Percentiles rank a stretch among this genome's conserved stretches.
These are phyloP conservation scores for Percina caprodes DNA, from an alignment of 2,113 vertebrate species.

Conservation along the genomic window DNA sequence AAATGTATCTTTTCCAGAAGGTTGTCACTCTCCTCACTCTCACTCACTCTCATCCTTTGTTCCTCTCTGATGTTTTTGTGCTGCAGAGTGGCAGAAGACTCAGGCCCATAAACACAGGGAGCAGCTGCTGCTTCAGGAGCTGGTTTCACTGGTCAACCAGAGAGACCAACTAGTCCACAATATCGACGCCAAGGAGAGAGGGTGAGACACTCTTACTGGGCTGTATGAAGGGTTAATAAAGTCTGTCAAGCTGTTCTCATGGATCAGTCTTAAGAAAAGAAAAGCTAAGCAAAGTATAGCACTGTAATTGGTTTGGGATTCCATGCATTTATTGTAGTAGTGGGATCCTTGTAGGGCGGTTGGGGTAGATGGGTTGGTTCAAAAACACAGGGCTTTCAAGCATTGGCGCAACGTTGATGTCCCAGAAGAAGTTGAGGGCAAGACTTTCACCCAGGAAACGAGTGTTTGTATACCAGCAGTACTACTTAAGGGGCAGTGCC, in stretches of 20 bases:
- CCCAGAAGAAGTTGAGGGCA: too few species aligned
- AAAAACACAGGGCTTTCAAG: too few species aligned
- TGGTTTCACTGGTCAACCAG: conserved; percentile 92
- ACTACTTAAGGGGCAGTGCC: too few species aligned
- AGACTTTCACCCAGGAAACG: too few species aligned
- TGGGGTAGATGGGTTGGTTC: too few species aligned
- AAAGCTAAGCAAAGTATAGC: too few species aligned
- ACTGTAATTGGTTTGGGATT: too few species aligned
- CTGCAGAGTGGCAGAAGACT: conserved; percentile 88
- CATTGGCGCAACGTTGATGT: too few species aligned
- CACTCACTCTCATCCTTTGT: background rate
- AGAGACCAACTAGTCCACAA: conserved; percentile 89
- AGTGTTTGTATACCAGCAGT: too few species aligned
- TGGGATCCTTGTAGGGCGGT: too few species aligned
- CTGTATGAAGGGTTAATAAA: background rate
- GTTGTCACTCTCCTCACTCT: background rate
- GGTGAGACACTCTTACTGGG: conserved; percentile 78
- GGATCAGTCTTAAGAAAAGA: too few species aligned
- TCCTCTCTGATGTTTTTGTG: background rate
- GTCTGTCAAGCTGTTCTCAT: background rate
- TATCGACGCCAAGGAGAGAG: conserved; percentile 89
- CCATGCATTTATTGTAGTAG: too few species aligned
- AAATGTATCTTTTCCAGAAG: background rate
- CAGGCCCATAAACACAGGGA: conserved; percentile 86
- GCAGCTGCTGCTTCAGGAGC: conserved; percentile 89